These are phyloP conservation scores for Diachrysia chrysitis DNA, from an alignment of 2,888 invertebrate species.

Conservation along the genomic window DNA sequence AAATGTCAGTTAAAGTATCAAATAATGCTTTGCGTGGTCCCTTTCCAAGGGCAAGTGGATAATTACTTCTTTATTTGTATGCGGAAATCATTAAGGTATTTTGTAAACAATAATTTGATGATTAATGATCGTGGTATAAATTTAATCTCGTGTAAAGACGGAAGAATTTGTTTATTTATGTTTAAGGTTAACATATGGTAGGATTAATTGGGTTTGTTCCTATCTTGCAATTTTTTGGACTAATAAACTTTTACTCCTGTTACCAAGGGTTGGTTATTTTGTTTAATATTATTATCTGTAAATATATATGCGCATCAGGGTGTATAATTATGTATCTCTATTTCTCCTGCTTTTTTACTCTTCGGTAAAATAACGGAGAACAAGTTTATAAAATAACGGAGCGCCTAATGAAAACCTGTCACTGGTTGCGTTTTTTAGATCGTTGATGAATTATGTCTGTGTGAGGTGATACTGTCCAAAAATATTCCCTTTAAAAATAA, in stretches of 20 bases:
- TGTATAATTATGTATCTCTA: too few species aligned
- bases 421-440: too few species aligned
- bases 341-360: too few species aligned
- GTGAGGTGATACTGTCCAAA: neutral
- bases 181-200: neutral
- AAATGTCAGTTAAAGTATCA: neutral
- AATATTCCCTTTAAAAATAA: neutral
- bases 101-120: conserved; percentile 25
- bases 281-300: too few species aligned
- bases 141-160: neutral
- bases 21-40: conserved; percentile 9
- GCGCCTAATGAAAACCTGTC: too few species aligned
- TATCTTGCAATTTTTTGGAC: neutral
- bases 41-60: conserved; percentile 35
- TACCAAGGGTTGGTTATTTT: too few species aligned
- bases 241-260: too few species aligned
- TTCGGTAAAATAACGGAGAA: too few species aligned
- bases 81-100: conserved; percentile 37
- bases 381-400: too few species aligned
- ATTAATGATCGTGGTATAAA: conserved; percentile 15
- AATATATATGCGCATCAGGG: too few species aligned
- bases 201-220: neutral
- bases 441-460: too few species aligned
- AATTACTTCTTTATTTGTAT: conserved; percentile 9
- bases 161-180: neutral